Conservation (phyloP, 2,888 invertebrate genomes). For the Diarsia dahlii region DNA sequence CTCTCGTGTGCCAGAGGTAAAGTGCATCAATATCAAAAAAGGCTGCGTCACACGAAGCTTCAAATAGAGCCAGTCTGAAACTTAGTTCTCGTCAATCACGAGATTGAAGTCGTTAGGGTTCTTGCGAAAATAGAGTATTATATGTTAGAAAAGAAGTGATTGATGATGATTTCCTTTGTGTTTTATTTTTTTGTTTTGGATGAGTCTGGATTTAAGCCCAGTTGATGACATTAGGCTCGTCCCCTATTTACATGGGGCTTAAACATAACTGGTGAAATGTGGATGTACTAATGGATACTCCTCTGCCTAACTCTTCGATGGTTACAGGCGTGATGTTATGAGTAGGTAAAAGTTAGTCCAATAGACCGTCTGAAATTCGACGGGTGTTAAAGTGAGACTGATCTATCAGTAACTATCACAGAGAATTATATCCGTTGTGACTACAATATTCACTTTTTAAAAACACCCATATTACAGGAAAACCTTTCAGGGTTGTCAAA, state of each 20-base stretch:
- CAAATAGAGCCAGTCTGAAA: background rate
- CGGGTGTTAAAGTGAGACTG: background rate
- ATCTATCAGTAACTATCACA: background rate
- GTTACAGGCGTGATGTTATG: no score
- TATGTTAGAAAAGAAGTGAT: conserved; percentile 10
- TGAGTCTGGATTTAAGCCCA: background rate
- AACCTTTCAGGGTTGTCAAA: background rate
- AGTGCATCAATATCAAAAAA: conserved; percentile 35
- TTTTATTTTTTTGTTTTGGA: background rate
- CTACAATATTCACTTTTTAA: background rate
- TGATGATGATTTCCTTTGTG: conserved; percentile 20
- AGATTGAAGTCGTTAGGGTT: conserved; percentile 16
- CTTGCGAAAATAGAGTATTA: background rate
- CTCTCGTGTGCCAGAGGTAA: no score
- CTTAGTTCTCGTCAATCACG: conserved; percentile 27
- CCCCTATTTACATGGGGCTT: no score
- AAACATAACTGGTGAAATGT: no score
- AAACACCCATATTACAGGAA: background rate
- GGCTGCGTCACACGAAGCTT: conserved; percentile 2
- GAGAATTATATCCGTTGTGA: no score
- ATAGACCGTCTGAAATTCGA: background rate
- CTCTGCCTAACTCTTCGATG: no score
- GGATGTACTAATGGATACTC: no score
- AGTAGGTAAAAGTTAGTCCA: no score
- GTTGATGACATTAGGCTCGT: no score